Evolutionary conservation across 2,797 vertebrate genomes (phyloP).

Genomic region (Malacoctenus gilli): DNA sequence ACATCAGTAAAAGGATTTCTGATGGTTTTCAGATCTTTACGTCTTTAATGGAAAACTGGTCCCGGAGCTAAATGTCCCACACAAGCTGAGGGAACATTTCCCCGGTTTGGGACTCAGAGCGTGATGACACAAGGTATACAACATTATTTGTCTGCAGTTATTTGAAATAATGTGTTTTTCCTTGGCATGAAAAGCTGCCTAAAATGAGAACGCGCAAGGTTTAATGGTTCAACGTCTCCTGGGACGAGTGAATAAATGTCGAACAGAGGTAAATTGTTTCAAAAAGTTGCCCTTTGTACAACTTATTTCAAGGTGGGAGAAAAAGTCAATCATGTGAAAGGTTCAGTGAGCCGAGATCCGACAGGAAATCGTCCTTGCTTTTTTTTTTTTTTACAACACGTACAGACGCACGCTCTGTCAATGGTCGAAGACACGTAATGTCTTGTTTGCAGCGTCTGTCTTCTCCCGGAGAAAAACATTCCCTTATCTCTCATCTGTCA

Average conservation of each 20-base stretch:
- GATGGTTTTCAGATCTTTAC: background rate
- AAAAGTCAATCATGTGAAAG: slow-evolving; percentile 55
- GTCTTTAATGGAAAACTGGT: background rate
- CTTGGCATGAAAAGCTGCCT: background rate
- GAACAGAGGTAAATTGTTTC: slow-evolving; percentile 30
- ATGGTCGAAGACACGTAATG: slow-evolving; percentile 68
- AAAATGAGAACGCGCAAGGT: slow-evolving; percentile 20
- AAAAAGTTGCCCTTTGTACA: slow-evolving; percentile 28
- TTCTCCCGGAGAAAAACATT: slow-evolving; percentile 65
- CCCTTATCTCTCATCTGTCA: slow-evolving; percentile 79
- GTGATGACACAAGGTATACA: background rate
- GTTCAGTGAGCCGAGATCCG: slow-evolving; percentile 51
- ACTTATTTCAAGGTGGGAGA: slow-evolving; percentile 46
- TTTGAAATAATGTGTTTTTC: too few species aligned
- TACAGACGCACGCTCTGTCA: slow-evolving; percentile 58
- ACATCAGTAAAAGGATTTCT: background rate
- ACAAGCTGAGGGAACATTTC: background rate
- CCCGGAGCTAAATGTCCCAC: background rate
- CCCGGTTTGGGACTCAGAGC: slow-evolving; percentile 5
- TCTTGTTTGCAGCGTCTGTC: slow-evolving; percentile 67
- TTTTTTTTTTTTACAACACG: slow-evolving; percentile 50
- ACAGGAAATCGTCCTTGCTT: too few species aligned
- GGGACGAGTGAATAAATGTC: too few species aligned
- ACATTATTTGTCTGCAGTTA: background rate
- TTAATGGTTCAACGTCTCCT: slow-evolving; percentile 13